Percentiles rank a stretch among this genome's conserved stretches.
Evolutionary conservation across 2,797 vertebrate species (phyloP).

Genomic region (Poecilia velifera): DNA sequence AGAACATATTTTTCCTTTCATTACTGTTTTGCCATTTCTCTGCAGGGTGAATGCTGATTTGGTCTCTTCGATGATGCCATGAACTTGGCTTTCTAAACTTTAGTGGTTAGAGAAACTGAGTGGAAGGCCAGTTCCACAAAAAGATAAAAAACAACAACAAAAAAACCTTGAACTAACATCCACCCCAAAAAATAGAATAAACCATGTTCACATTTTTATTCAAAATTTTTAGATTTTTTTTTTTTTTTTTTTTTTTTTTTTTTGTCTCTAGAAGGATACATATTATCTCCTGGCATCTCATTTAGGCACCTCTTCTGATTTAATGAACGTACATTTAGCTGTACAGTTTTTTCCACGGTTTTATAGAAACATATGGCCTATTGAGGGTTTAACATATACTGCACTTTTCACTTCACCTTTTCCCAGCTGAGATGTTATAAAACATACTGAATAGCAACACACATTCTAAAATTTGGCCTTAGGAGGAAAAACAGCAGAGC

Average conservation of each 20-base stretch:
- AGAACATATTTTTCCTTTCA: constrained; percentile 21
- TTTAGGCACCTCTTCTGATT: background rate
- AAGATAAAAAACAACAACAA: constrained; percentile 37
- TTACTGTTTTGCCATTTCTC: background rate
- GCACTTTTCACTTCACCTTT: constrained; percentile 45
- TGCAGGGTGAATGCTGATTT: constrained; percentile 51
- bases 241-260: constrained; percentile 10
- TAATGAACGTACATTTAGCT: constrained; percentile 1
- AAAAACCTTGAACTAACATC: background rate
- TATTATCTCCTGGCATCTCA: background rate
- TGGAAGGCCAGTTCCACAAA: constrained; percentile 46
- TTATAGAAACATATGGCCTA: constrained; percentile 44
- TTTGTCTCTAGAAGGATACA: constrained; percentile 11
- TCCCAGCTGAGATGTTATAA: constrained; percentile 32
- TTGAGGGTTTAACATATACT: constrained; percentile 58
- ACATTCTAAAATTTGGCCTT: constrained; percentile 6
- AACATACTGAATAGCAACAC: constrained; percentile 49
- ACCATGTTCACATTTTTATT: background rate
- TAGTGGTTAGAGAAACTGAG: constrained; percentile 4
- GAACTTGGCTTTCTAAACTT: constrained; percentile 39
- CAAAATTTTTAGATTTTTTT: constrained; percentile 6
- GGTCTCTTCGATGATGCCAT: constrained; percentile 23
- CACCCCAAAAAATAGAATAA: background rate
- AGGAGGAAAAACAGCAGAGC: constrained; percentile 3
- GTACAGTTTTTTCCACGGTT: constrained; percentile 6